These are phyloP conservation scores for Uria lomvia DNA, from an alignment of 2,113 vertebrate genomes.

Conservation along the genomic window DNA sequence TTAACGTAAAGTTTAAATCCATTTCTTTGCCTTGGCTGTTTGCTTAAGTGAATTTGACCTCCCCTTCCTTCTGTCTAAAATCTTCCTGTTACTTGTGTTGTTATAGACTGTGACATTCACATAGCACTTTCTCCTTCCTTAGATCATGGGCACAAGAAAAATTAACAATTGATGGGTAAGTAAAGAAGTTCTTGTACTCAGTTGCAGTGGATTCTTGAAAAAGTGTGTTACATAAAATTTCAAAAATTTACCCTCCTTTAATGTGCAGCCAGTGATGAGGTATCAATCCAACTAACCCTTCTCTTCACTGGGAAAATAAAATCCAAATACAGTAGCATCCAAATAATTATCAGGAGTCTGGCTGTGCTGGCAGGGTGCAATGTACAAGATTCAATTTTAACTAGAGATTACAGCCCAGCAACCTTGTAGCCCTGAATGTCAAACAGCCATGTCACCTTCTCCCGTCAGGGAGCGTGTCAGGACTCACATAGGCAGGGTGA, in stretches of 20 bases:
- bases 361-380: conserved; percentile 47
- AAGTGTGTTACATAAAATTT: not conserved
- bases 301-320: conserved; percentile 60
- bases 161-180: not conserved
- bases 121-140: not conserved
- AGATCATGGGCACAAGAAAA: not conserved
- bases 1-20: not conserved
- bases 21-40: not conserved
- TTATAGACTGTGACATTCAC: not conserved
- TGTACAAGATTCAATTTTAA: conserved; percentile 74
- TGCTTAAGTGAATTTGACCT: conserved; percentile 14
- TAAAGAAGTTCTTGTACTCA: not conserved
- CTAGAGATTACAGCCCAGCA: conserved; percentile 68
- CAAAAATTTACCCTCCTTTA: conserved; percentile 19
- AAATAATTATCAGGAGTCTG: conserved; percentile 69
- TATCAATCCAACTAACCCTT: conserved; percentile 50
- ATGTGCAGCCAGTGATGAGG: conserved; percentile 41
- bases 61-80: not conserved
- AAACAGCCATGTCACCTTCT: conserved; percentile 70
- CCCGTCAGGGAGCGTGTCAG: conserved; percentile 50
- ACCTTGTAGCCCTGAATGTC: conserved; percentile 70
- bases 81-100: not conserved
- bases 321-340: conserved; percentile 58
- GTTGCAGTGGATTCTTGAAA: not conserved
- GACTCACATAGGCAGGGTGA: conserved; percentile 49